phyloP scores from a whole-genome alignment of 2,113 vertebrate species.

The Channa maculata region DNA sequence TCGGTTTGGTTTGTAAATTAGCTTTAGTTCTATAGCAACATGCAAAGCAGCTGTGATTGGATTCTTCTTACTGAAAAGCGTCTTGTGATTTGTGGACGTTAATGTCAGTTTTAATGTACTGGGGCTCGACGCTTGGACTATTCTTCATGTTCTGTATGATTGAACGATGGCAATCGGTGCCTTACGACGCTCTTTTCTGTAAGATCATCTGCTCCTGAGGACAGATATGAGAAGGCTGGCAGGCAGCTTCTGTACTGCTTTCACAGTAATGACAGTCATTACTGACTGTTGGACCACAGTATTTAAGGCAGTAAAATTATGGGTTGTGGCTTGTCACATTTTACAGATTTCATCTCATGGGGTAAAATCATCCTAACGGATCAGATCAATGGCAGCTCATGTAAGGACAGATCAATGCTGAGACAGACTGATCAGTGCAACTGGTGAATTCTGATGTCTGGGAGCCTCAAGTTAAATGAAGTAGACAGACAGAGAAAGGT shows the following conservation, averaged over 20 bases:
- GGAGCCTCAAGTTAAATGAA: conserved; percentile 55
- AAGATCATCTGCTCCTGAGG: too few species aligned
- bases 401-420: conserved; percentile 59
- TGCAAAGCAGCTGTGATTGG: too few species aligned
- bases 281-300: conserved; percentile 10
- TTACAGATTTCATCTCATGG: conserved; percentile 58
- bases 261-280: conserved; percentile 3
- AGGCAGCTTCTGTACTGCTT: not conserved
- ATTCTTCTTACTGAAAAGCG: too few species aligned
- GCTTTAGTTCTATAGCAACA: too few species aligned
- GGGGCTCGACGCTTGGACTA: too few species aligned
- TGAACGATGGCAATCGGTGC: too few species aligned
- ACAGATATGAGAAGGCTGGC: not conserved
- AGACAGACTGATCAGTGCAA: conserved; percentile 69
- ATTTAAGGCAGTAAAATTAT: conserved; percentile 16
- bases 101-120: too few species aligned
- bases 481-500: conserved; percentile 45
- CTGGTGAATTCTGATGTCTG: conserved; percentile 54
- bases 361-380: conserved; percentile 57
- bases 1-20: too few species aligned
- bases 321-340: conserved; percentile 50
- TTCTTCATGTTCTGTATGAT: too few species aligned
- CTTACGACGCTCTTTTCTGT: too few species aligned
- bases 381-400: conserved; percentile 61
- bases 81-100: too few species aligned